Conservation (phyloP, 1,140 invertebrate genomes). For the Eufriesea mexicana region DNA sequence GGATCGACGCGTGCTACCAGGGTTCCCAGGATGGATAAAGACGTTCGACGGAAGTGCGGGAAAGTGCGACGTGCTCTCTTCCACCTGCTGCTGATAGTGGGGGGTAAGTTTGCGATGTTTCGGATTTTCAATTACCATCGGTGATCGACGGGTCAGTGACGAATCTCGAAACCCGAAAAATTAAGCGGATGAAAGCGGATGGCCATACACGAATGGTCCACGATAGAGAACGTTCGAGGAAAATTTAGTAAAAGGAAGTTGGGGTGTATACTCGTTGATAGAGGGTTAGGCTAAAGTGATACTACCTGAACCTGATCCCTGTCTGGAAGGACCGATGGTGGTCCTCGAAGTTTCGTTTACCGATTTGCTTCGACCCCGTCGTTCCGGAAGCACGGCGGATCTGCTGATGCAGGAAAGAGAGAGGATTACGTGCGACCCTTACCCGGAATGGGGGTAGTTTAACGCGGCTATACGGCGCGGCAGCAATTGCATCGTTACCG, state of each 20-base stretch:
- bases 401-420: constrained; percentile 41
- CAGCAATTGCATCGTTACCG: constrained; percentile 48
- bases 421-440: constrained; percentile 28
- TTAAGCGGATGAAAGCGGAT: too few species aligned
- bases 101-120: constrained; percentile 70
- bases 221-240: too few species aligned
- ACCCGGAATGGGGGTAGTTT: constrained; percentile 40
- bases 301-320: neutral
- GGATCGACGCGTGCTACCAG: neutral
- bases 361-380: neutral
- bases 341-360: neutral
- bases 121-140: too few species aligned
- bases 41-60: constrained; percentile 57
- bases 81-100: constrained; percentile 72
- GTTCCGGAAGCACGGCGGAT: constrained; percentile 2
- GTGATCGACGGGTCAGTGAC: neutral
- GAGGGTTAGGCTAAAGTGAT: too few species aligned
- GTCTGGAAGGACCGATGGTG: neutral
- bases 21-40: constrained; percentile 71
- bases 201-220: too few species aligned
- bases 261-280: too few species aligned
- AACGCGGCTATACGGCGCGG: constrained; percentile 7
- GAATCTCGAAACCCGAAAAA: neutral
- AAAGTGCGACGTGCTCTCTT: constrained; percentile 67
- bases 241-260: neutral